Evolutionary conservation across 23 tunicate genomes (phyloP), one percentile per base, ranked within the genome.

Genomic region (Halocynthia roretzi): DNA sequence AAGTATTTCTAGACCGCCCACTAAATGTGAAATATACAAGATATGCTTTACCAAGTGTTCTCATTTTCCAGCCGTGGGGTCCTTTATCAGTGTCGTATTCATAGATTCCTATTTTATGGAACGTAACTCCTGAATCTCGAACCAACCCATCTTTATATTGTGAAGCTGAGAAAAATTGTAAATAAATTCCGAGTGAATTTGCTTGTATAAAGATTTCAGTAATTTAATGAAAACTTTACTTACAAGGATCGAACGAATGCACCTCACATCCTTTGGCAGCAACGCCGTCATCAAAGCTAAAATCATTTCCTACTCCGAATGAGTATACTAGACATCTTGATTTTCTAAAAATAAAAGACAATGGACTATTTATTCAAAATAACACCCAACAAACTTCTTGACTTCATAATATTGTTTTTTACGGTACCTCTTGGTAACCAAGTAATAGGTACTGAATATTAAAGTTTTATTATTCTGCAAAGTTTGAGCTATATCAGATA

Each of bases 231-330:
- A 48, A 58, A 49, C n/a, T n/a, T 11, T 7, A 66, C 88, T 84
- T 61, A 84, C 88, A 62, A 5, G 88, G 88, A 67, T 84, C 88
- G 76, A 84, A 84, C 7, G 88, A 60, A 52, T 84, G 88, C 31
- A 84, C 88, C 64, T 84, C 88, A 66, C 88, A 84, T 7, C 88
- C 88, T n/a, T 51, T 48, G 19, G 50, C 14, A 10, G 88, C 88
- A 67, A 84, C 72, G 53, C 54, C 88, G 75, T 84, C 88, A 56
- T 84, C 88, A 62, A 84, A 84, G 14, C 56, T 75, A 54, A 84
- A 84, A 52, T 84, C 88, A 48, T 71, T 54, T 0, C 76, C 79
- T 5, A 84, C 70, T 50, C 88, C 88, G 61, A 84, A 77, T 54
- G 88, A 84, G 64, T 84, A 84, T 50, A 84, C 80, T 11, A 84